Percentiles rank a stretch among this genome's conserved stretches.
Conservation (phyloP, 2,888 invertebrate genomes). For the Minunthozetes semirufus region DNA sequence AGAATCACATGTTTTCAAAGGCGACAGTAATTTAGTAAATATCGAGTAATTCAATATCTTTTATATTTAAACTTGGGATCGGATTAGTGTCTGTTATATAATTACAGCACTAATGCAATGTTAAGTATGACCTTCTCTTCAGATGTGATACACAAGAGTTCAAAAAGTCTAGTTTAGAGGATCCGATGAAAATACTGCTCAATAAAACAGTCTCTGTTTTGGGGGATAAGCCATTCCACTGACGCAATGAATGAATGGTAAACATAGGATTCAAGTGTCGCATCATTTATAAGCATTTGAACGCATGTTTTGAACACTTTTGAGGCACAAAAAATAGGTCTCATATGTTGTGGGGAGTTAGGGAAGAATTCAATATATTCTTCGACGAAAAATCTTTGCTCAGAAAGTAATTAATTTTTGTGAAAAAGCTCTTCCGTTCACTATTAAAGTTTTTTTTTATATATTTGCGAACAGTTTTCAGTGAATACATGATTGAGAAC, state of each 20-base stretch:
- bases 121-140: background rate
- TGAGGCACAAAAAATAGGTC: background rate
- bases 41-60: constrained; percentile 21
- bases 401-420: background rate
- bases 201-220: background rate
- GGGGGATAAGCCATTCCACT: background rate
- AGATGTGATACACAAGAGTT: background rate
- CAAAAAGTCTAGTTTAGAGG: background rate
- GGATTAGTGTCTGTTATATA: constrained; percentile 16
- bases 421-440: background rate
- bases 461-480: background rate
- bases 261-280: background rate
- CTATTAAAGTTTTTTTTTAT: background rate
- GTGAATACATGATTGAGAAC: background rate
- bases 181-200: background rate
- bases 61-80: background rate
- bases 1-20: constrained; percentile 4
- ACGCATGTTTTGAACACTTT: background rate
- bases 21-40: constrained; percentile 2
- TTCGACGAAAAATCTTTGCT: background rate
- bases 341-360: background rate
- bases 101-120: background rate
- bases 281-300: constrained; percentile 11
- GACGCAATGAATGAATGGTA: background rate
- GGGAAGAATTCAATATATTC: background rate